These are phyloP conservation scores for Prionchulus punctatus DNA, from an alignment of 2,888 invertebrate genomes.

Conservation along the genomic window DNA sequence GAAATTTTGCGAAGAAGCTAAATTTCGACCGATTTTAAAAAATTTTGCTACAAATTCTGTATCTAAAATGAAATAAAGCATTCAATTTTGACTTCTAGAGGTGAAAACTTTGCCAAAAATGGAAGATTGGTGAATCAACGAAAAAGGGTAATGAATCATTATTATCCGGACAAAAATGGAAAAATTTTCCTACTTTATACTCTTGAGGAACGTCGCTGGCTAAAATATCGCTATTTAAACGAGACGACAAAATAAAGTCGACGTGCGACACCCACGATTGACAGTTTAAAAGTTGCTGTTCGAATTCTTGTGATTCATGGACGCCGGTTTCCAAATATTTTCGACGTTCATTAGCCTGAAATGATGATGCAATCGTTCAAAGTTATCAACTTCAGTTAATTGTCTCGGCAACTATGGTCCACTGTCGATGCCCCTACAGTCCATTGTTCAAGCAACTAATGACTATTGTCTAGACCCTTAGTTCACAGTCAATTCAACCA, in stretches of 20 bases:
- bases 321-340: conserved; percentile 52
- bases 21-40: neutral
- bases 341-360: conserved; percentile 46
- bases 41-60: neutral
- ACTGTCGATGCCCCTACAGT: neutral
- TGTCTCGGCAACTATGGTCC: neutral
- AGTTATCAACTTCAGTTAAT: neutral
- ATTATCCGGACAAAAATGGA: neutral
- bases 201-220: conserved; percentile 63
- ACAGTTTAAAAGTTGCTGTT: conserved; percentile 53
- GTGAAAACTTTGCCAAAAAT: neutral
- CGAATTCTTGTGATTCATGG: conserved; percentile 57
- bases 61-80: neutral
- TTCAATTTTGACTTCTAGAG: too few relatives aligned
- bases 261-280: conserved; percentile 55
- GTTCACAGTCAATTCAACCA: too few relatives aligned
- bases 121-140: neutral
- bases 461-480: too few relatives aligned
- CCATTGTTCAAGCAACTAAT: too few relatives aligned
- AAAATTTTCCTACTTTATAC: conserved; percentile 32
- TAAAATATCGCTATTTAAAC: conserved; percentile 57
- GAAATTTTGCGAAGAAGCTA: neutral
- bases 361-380: conserved; percentile 12
- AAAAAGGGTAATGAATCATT: neutral
- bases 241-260: conserved; percentile 50